A percentile compares a stretch with the other conserved stretches of the same genome.
phyloP scores from a whole-genome alignment of 2,888 invertebrate species.

The Drosophila picticornis region DNA sequence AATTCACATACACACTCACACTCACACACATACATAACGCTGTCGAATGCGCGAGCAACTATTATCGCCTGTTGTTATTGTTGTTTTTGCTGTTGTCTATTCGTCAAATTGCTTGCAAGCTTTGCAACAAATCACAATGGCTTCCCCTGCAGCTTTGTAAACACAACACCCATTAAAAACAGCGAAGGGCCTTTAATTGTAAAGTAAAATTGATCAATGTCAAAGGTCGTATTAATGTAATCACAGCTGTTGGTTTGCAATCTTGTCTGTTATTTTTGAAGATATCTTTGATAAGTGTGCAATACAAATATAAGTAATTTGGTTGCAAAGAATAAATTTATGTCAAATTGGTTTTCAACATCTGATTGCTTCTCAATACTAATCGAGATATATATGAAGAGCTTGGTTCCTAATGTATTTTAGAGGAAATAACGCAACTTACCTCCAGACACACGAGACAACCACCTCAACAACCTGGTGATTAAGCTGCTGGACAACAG shows the following conservation, averaged over 20 bases:
- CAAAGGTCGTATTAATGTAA: neutral
- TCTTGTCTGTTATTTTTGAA: neutral
- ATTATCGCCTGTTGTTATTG: constrained; percentile 31
- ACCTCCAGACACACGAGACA: neutral
- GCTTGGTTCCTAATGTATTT: neutral
- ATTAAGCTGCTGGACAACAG: neutral
- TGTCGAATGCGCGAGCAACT: constrained; percentile 58
- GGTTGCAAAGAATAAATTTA: neutral
- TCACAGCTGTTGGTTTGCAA: neutral
- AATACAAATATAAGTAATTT: neutral
- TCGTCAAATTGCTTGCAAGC: constrained; percentile 62
- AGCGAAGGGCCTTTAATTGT: neutral
- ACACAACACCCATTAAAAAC: neutral
- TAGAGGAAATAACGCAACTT: neutral
- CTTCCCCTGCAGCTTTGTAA: neutral
- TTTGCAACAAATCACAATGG: constrained; percentile 43
- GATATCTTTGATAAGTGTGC: neutral
- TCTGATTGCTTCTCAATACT: neutral
- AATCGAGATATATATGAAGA: neutral
- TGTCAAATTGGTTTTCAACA: neutral
- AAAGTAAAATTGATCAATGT: neutral
- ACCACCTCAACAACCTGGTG: neutral
- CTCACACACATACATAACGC: constrained; percentile 6
- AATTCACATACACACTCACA: constrained; percentile 26
- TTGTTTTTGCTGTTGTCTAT: constrained; percentile 8